Evolutionary conservation across 2,797 vertebrate genomes (phyloP), one percentile per base, ranked within the genome.

Genomic region (Sparidentex hasta): DNA sequence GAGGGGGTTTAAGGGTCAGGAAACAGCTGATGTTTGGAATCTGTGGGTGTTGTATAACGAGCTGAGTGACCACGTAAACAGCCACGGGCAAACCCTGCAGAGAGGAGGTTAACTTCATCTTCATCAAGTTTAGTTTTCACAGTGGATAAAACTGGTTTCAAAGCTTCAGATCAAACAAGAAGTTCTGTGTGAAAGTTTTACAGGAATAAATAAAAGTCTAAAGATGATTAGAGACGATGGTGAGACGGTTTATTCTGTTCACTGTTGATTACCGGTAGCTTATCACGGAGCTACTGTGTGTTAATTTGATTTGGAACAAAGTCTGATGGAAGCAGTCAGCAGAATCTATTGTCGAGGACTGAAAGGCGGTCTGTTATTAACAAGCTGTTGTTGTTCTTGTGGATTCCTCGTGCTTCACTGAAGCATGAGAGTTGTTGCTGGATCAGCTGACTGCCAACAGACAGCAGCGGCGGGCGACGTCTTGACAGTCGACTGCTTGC

Each of bases 1-100:
- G 21, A 11, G 65, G 33, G 67, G 20, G 25, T 16, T 76, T 65
- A 61, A 14, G 61, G 63, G 52, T 78, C 62, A 38, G 0, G 16
- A 43, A 88, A 61, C 71, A 84, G 87, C 73, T 66, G 55, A 83
- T 47, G 62, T 75, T 23, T 27, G 74, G 63, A 81, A 70, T 75
- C 11, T 70, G 79, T 48, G 3, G n/a, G 69, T 66, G 74, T 85
- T 88, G 70, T 29, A 23, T 84, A 75, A 89, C 76, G 0, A 59
- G 33, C 43, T 38, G 29, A 74, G 41, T n/a, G 7, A 23, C 27
- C 52, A 67, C 71, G 65, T 71, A 52, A 66, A 72, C 77, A 63
- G 44, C 11, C 11, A 11, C 27, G 29, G 11, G 21, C 1, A 38
- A n/a, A 27, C 63, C 38, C 48, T 1, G 59, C 48, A 62, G 71